phyloP scores from a whole-genome alignment of 30 jellyfish, hydroid and myxozoan species.

The Cassiopea xamachana region DNA sequence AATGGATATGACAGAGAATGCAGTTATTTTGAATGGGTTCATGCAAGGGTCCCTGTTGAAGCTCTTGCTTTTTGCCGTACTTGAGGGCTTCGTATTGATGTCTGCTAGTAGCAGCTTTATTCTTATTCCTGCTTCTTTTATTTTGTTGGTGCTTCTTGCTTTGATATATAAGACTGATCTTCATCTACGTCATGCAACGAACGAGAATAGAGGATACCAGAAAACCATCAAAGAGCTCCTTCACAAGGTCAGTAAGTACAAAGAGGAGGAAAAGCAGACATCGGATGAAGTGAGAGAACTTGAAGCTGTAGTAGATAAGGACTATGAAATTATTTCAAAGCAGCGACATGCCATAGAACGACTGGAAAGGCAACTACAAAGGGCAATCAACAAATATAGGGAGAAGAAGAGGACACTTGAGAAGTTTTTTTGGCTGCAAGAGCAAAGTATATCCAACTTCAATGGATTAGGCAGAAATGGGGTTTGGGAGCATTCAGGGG shows the following conservation, averaged over 20 bases:
- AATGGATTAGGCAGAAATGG: conserved; percentile 9
- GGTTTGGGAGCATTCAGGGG: conserved; percentile 2
- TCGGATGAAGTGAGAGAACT: conserved; percentile 59
- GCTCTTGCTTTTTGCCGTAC: conserved; percentile 4
- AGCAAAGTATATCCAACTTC: conserved; percentile 1
- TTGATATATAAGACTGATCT: conserved; percentile 41
- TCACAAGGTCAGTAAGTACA: conserved; percentile 37
- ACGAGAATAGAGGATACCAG: conserved; percentile 21
- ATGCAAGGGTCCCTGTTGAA: conserved; percentile 11
- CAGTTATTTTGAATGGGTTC: not conserved
- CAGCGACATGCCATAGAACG: conserved; percentile 77
- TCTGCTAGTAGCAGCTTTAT: conserved; percentile 27
- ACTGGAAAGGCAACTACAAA: conserved; percentile 61
- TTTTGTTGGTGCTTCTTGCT: conserved; percentile 4
- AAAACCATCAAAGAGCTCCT: conserved; percentile 61
- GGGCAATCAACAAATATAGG: conserved; percentile 64
- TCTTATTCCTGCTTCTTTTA: conserved; percentile 17
- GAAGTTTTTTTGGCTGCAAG: conserved; percentile 49
- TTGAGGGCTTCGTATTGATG: conserved; percentile 14
- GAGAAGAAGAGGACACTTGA: conserved; percentile 49
- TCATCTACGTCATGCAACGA: not conserved
- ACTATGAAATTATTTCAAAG: conserved; percentile 58
- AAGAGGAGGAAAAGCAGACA: conserved; percentile 52
- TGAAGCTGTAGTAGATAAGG: conserved; percentile 65
- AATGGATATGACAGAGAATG: not conserved